Base-by-base conservation (phyloP, 1,140 invertebrate genomes). In the Callitettix versicolor region DNA sequence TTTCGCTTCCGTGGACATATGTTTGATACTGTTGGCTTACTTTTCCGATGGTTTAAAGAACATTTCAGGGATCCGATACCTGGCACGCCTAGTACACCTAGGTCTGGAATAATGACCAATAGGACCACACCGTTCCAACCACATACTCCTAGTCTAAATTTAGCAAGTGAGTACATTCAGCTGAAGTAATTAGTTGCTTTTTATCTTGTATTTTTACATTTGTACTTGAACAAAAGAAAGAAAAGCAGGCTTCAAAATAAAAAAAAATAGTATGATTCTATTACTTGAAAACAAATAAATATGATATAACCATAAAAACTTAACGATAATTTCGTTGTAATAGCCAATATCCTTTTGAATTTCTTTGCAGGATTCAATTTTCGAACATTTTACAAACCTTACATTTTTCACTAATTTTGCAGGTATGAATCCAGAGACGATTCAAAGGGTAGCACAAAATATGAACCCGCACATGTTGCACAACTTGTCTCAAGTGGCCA, bases 1-100 rank as follows among this genome's bases (percentile, higher is more conserved):
- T 92, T 95, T 65, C 79, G 85, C 46, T 99, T 95, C 68, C 75
- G 96, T 26, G 79, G 85, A 50, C 85, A 93, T 67, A 82, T 86
- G 63, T 98, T 98, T 69, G 82, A 86, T 53, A 84, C 86, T 1
- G 72, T 98, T 0, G 84, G 81, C 52, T 79, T 83, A 1, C 67
- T 98, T 7, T 80, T 99, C 60, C 81, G 87, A 49, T 99, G 95
- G 94, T 99, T 98, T 69, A 99, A 99, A 67, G 90, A 95, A 69
- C 93, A 99, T 67, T 98, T 95, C 74, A 74, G 90, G 47, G 92
- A 97, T 65, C 86, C 91, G 0, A 79, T 91, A 46, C 89, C 90
- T 11, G 79, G 79, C 1, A 91, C 88, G 14, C 88, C 88, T 0
- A 78, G 55, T 65, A 85, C 86, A 17, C 84, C 84, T 0, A 73